Percentiles rank a stretch among this genome's conserved stretches.
Conservation (phyloP, 1,140 invertebrate species). For the Zaprionus ghesquierei region DNA sequence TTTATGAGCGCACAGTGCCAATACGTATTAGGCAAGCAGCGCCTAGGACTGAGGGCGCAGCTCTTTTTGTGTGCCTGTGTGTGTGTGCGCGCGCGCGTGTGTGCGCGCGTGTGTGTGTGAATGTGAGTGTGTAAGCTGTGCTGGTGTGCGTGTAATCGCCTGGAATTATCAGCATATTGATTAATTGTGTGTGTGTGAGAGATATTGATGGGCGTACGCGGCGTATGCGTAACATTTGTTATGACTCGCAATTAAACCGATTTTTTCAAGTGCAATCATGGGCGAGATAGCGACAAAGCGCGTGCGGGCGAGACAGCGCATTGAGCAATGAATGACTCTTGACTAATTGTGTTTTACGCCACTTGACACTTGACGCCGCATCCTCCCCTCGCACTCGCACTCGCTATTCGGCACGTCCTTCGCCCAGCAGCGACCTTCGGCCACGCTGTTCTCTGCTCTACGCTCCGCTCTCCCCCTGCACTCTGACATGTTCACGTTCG, state of each 20-base stretch:
- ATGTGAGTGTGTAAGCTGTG: too few relatives aligned
- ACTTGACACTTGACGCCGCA: slow-evolving; percentile 19
- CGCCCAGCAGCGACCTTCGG: not conserved
- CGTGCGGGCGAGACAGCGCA: not conserved
- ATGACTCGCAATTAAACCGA: slow-evolving; percentile 7
- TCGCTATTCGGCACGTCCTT: slow-evolving; percentile 18
- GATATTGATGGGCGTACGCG: not conserved
- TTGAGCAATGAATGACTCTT: slow-evolving; percentile 31
- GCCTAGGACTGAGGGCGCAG: not conserved
- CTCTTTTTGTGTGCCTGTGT: not conserved
- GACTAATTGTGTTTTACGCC: slow-evolving; percentile 46
- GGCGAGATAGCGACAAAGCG: not conserved
- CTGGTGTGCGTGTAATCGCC: slow-evolving; percentile 38
- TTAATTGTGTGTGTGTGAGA: slow-evolving; percentile 48
- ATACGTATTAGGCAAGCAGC: not conserved
- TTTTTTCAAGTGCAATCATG: slow-evolving; percentile 16
- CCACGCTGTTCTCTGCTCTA: not conserved
- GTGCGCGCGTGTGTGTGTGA: not conserved
- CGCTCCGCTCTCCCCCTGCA: not conserved
- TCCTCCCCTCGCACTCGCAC: not conserved
- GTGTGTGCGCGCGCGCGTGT: not conserved
- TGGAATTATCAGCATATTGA: slow-evolving; percentile 58
- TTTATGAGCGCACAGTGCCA: slow-evolving; percentile 41
- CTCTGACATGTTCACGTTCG: slow-evolving; percentile 1
- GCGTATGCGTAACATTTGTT: slow-evolving; percentile 17